Percentiles rank a stretch among this genome's conserved stretches.
phyloP scores from a whole-genome alignment of 1,140 invertebrate species.

The Apocrypta bakeri region DNA sequence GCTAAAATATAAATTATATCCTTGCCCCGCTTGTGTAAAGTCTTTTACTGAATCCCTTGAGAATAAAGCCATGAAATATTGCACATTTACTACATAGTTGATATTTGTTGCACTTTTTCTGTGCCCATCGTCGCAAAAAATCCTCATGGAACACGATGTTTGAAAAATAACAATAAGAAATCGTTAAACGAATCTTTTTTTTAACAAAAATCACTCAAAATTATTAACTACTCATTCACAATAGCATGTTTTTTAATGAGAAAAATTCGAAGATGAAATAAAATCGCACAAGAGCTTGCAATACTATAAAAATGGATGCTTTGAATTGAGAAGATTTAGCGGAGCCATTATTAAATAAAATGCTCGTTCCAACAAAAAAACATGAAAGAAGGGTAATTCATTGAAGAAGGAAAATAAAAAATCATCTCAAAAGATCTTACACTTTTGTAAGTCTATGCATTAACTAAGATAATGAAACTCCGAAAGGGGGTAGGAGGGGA shows the following conservation, averaged over 20 bases:
- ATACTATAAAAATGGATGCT: slow-evolving; percentile 56
- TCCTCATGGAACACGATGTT: no score
- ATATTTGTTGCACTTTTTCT: slow-evolving; percentile 43
- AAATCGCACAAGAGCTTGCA: slow-evolving; percentile 51
- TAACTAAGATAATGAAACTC: no score
- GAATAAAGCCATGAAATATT: slow-evolving; percentile 47
- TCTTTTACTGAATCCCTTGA: slow-evolving; percentile 34
- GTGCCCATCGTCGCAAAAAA: not conserved
- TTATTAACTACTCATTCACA: no score
- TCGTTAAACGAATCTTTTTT: no score
- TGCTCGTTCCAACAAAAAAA: slow-evolving; percentile 27
- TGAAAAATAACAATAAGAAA: no score
- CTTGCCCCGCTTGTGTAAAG: slow-evolving; percentile 19
- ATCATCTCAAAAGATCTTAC: no score
- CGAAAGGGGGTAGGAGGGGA: no score
- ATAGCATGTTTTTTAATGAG: slow-evolving; percentile 49
- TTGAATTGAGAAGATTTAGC: slow-evolving; percentile 57
- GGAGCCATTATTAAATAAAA: slow-evolving; percentile 53
- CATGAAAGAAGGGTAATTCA: slow-evolving; percentile 41
- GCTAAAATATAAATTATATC: slow-evolving; percentile 33
- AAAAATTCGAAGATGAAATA: slow-evolving; percentile 53
- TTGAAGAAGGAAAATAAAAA: no score
- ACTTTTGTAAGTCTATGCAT: no score
- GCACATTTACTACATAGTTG: slow-evolving; percentile 27
- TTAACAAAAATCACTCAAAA: no score